phyloP scores from a whole-genome alignment of 2,113 vertebrate species.

The Conger conger region DNA sequence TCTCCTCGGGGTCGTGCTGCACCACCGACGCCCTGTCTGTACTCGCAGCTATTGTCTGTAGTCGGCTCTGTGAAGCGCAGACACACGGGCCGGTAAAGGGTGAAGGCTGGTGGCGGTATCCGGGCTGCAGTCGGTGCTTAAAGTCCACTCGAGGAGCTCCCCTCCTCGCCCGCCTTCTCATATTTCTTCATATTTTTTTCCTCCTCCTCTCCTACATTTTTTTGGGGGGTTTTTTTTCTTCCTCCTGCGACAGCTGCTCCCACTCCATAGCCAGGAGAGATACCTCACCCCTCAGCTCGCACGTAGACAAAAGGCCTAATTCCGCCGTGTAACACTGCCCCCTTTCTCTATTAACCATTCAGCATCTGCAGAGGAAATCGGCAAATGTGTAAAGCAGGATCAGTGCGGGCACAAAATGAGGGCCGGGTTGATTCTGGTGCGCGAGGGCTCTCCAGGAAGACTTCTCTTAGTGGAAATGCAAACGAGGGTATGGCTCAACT shows the following conservation, averaged over 20 bases:
- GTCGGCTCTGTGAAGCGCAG: not conserved
- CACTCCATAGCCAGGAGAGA: conserved; percentile 59
- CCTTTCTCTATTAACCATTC: conserved; percentile 41
- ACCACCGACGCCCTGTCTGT: not conserved
- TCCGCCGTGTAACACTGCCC: conserved; percentile 68
- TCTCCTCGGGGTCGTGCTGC: not conserved
- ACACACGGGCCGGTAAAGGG: not conserved
- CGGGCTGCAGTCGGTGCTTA: not conserved
- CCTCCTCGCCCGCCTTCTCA: conserved; percentile 13
- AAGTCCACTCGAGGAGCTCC: not conserved
- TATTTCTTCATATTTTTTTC: conserved; percentile 41
- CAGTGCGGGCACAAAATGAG: conserved; percentile 33
- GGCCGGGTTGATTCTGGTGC: conserved; percentile 39
- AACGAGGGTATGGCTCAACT: conserved; percentile 62
- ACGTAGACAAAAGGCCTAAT: conserved; percentile 74
- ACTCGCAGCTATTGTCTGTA: not conserved
- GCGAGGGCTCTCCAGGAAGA: conserved; percentile 31
- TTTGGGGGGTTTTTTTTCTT: not conserved
- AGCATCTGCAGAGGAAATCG: conserved; percentile 54
- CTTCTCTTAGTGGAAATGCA: conserved; percentile 44
- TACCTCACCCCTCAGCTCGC: conserved; percentile 55
- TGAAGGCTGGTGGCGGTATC: not conserved
- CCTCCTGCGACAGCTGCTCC: conserved; percentile 61
- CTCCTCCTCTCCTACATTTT: conserved; percentile 45
- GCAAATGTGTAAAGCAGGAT: conserved; percentile 52